These are phyloP conservation scores for Neomicropteryx cornuta DNA, from an alignment of 1,140 invertebrate species.

Conservation along the genomic window DNA sequence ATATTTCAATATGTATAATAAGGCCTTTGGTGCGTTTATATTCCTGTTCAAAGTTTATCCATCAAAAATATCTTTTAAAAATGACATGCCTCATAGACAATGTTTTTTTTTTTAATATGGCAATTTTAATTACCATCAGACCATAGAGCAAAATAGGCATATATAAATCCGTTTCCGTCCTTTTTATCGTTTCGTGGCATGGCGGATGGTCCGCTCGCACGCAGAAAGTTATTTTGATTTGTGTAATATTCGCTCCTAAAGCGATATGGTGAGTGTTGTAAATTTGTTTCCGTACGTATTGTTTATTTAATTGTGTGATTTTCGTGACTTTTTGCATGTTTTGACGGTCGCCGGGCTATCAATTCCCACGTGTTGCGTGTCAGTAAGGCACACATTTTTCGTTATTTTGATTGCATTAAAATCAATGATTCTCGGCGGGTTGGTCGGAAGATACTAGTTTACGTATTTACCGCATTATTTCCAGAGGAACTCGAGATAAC, in stretches of 20 bases:
- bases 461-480: no score
- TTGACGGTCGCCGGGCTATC: background rate
- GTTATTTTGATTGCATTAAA: slow-evolving; percentile 8
- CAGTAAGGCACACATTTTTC: background rate
- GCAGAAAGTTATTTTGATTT: slow-evolving; percentile 34
- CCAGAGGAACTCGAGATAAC: no score
- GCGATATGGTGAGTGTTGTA: slow-evolving; percentile 37
- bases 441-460: background rate
- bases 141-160: slow-evolving; percentile 23
- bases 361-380: background rate
- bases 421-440: background rate
- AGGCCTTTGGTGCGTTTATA: background rate
- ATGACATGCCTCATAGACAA: no score
- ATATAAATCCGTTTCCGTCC: slow-evolving; percentile 27
- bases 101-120: slow-evolving; percentile 19
- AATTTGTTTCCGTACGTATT: slow-evolving; percentile 12
- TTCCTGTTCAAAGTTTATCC: background rate
- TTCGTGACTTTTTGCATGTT: slow-evolving; percentile 9
- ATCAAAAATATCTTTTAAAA: background rate
- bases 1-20: background rate
- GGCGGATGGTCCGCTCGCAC: slow-evolving; percentile 39
- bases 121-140: slow-evolving; percentile 22
- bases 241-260: slow-evolving; percentile 32
- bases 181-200: slow-evolving; percentile 41
- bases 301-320: slow-evolving; percentile 20